A percentile compares a stretch with the other conserved stretches of the same genome.
phyloP scores from a whole-genome alignment of 2,797 vertebrate species.

The Pangasius djambal region DNA sequence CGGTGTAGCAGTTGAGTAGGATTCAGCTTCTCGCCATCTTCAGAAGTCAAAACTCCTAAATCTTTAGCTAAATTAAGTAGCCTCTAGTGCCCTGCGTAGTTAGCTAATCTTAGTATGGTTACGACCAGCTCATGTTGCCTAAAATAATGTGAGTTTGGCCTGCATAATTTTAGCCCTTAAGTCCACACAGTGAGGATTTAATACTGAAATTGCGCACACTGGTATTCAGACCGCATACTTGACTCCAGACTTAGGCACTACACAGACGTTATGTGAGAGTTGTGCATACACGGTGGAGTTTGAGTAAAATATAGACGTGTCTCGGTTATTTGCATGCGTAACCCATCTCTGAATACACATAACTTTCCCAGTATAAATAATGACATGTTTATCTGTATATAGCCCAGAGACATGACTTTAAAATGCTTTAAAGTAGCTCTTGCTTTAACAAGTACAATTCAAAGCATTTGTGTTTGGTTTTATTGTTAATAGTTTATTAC shows the following conservation, averaged over 20 bases:
- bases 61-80: not conserved
- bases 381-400: not conserved
- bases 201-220: not conserved
- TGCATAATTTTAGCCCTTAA: not conserved
- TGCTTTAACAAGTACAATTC: not conserved
- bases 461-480: not conserved
- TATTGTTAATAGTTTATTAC: not conserved
- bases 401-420: not conserved
- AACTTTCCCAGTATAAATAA: not conserved
- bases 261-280: not conserved
- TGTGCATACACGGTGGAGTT: not conserved
- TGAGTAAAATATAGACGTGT: too few species aligned
- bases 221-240: not conserved
- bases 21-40: not conserved
- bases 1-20: not conserved
- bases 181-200: not conserved
- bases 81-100: not conserved
- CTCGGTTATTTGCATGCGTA: not conserved
- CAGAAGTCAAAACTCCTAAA: not conserved
- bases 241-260: too few species aligned
- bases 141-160: not conserved
- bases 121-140: not conserved
- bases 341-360: not conserved
- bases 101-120: not conserved
- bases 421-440: not conserved